Conservation (phyloP, 2,888 invertebrate species). For the Mesorhabditis belari region DNA sequence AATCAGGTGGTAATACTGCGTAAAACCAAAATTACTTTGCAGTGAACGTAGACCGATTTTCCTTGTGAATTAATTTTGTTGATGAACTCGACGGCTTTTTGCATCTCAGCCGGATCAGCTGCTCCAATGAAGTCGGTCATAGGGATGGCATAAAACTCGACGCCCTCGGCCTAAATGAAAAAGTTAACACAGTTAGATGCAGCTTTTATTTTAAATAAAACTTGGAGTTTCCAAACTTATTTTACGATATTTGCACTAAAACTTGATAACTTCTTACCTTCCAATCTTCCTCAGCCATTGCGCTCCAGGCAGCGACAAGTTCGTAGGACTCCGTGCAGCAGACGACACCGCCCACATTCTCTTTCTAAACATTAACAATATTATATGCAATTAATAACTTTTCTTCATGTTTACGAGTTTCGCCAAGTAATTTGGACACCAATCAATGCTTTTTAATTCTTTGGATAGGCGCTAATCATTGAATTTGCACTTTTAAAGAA, state of each 20-base stretch:
- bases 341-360: constrained; percentile 85
- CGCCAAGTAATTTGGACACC: too few relatives aligned
- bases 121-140: too few relatives aligned
- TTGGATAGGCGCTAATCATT: too few relatives aligned
- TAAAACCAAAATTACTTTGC: constrained; percentile 68
- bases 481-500: too few relatives aligned
- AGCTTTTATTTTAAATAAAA: too few relatives aligned
- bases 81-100: constrained; percentile 48
- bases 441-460: too few relatives aligned
- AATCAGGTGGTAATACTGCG: too few relatives aligned
- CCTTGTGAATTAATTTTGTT: constrained; percentile 51
- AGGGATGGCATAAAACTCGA: constrained; percentile 42
- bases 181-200: too few relatives aligned
- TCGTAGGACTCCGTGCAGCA: constrained; percentile 98
- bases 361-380: constrained; percentile 60
- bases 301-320: constrained; percentile 61
- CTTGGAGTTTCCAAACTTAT: too few relatives aligned
- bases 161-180: constrained; percentile 57
- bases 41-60: constrained; percentile 88
- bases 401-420: neutral
- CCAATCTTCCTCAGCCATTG: constrained; percentile 64
- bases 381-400: constrained; percentile 4
- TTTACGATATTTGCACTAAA: too few relatives aligned
- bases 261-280: too few relatives aligned
- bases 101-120: too few relatives aligned